A percentile compares a stretch with the other conserved stretches of the same genome.
Evolutionary conservation across 2,113 vertebrate species (phyloP).

Genomic region (Muntiacus reevesi): DNA sequence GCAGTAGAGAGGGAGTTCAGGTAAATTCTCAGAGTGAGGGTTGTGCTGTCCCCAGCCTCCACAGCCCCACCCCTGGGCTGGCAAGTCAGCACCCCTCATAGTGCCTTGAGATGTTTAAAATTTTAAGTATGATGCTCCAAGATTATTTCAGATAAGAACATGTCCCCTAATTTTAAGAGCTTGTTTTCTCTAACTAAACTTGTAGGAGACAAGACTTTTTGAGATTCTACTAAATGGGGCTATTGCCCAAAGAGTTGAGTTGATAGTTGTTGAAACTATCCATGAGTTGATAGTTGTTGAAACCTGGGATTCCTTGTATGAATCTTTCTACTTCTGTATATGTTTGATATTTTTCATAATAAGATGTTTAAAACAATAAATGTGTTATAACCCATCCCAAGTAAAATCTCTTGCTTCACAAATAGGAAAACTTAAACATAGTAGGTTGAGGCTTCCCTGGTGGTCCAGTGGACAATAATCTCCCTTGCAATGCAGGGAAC

Average conservation of each 20-base stretch:
- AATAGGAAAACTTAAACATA: not conserved
- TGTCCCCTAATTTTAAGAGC: not conserved
- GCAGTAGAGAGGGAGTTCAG: constrained; percentile 83
- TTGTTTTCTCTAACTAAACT: not conserved
- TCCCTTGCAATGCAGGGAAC: not conserved
- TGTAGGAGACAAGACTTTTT: not conserved
- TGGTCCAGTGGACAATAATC: not conserved
- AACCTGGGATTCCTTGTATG: not conserved
- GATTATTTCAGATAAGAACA: not conserved
- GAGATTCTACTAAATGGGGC: not conserved
- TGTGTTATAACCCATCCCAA: not conserved
- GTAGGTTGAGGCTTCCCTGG: not conserved
- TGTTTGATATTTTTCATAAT: constrained; percentile 4
- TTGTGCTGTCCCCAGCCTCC: accelerated
- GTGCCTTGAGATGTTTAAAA: not conserved
- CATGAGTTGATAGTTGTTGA: not conserved
- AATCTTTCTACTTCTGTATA: not conserved
- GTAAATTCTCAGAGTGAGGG: constrained; percentile 58
- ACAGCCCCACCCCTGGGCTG: not conserved
- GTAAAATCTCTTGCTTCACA: not conserved
- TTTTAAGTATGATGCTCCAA: not conserved
- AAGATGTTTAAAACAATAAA: not conserved
- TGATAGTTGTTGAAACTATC: not conserved
- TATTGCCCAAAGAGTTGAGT: not conserved
- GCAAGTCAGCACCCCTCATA: not conserved